phyloP scores from a whole-genome alignment of 2,113 vertebrate species.

The Emydura subglobosa region DNA sequence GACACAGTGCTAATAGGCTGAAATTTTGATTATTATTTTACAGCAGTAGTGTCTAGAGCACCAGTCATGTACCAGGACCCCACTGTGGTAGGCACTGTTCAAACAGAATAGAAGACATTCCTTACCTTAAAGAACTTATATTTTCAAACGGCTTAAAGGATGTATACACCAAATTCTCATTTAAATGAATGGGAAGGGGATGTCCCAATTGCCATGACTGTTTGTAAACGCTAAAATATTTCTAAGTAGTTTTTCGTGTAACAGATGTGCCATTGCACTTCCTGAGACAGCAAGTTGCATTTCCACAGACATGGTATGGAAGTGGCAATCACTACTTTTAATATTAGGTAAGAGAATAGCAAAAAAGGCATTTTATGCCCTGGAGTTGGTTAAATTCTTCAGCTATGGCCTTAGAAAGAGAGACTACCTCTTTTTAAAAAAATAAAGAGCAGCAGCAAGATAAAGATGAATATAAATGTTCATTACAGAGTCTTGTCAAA shows the following conservation, averaged over 20 bases:
- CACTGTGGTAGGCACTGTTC: not conserved
- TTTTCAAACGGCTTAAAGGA: not conserved
- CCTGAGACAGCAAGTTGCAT: not conserved
- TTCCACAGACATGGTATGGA: no score
- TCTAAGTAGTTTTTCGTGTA: conserved; percentile 22
- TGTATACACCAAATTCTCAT: not conserved
- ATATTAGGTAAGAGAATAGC: not conserved
- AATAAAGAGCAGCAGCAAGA: not conserved
- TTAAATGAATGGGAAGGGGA: conserved; percentile 18
- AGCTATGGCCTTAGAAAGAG: not conserved
- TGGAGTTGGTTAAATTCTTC: not conserved
- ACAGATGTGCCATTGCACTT: conserved; percentile 36
- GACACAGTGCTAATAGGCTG: not conserved
- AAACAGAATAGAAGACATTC: not conserved
- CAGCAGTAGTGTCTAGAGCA: not conserved
- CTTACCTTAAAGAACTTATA: not conserved
- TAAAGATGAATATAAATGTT: not conserved
- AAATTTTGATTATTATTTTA: not conserved
- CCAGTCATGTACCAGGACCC: not conserved
- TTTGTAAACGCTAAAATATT: not conserved
- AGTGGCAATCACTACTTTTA: not conserved
- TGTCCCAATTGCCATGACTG: not conserved
- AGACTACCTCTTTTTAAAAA: not conserved
- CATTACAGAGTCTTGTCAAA: not conserved
- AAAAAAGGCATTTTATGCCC: not conserved